Percentiles rank a stretch among this genome's conserved stretches.
phyloP scores from a whole-genome alignment of 2,797 vertebrate genomes.

The Falco naumanni region DNA sequence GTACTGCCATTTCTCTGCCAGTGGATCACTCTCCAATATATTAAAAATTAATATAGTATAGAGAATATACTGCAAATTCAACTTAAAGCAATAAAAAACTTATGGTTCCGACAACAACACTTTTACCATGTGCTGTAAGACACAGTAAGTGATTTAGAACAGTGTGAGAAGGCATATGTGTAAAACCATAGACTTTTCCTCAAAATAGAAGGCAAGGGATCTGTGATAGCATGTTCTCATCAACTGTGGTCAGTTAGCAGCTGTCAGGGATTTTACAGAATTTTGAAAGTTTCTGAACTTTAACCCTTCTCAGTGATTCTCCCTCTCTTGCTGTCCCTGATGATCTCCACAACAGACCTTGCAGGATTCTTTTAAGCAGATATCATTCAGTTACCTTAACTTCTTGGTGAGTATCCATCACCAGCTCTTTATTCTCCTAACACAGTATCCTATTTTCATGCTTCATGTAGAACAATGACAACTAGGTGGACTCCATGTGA shows the following conservation, averaged over 20 bases:
- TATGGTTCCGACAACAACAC: neutral
- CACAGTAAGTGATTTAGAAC: neutral
- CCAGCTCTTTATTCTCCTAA: neutral
- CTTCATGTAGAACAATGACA: neutral
- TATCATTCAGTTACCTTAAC: neutral
- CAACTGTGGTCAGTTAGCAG: neutral
- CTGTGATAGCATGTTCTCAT: neutral
- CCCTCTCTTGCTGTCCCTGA: neutral
- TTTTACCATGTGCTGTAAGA: neutral
- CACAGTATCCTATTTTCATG: neutral
- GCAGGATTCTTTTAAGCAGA: neutral
- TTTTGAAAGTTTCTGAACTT: neutral
- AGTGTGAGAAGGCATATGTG: neutral
- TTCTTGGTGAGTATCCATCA: neutral
- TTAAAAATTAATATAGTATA: neutral
- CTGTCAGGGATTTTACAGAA: neutral
- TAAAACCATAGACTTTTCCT: neutral
- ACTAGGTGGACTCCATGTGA: neutral
- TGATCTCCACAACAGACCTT: neutral
- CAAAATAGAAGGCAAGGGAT: neutral
- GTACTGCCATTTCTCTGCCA: neutral
- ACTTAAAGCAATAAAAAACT: neutral
- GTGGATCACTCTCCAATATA: neutral
- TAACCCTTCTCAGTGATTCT: neutral
- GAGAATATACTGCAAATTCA: neutral